Evolutionary conservation across 2,888 invertebrate species (phyloP).

Genomic region (Allophyes oxyacanthae): DNA sequence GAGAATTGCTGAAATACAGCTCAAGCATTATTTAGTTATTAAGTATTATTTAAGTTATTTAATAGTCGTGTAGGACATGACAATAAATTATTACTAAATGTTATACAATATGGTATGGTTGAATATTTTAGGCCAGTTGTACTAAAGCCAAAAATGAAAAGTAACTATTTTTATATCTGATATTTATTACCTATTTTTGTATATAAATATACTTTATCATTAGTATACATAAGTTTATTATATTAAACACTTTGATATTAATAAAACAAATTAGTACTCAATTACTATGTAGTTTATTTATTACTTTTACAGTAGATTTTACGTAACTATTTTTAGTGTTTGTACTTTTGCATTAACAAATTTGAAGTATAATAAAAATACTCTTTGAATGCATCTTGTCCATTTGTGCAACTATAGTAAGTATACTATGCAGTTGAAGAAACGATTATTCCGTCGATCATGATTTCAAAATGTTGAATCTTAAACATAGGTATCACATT

Average conservation of each 20-base stretch:
- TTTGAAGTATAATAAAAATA: slow-evolving; percentile 80
- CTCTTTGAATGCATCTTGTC: slow-evolving; percentile 80
- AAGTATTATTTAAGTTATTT: slow-evolving; percentile 34
- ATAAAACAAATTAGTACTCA: slow-evolving; percentile 52
- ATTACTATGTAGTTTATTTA: slow-evolving; percentile 49
- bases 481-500: slow-evolving; percentile 52
- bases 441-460: slow-evolving; percentile 49
- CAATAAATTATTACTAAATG: slow-evolving; percentile 37
- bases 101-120: slow-evolving; percentile 22
- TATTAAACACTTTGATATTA: slow-evolving; percentile 43
- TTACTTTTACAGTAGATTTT: slow-evolving; percentile 31
- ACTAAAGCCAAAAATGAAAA: slow-evolving; percentile 54
- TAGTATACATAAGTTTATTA: slow-evolving; percentile 28
- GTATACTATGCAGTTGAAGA: slow-evolving; percentile 47
- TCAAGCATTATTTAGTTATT: slow-evolving; percentile 29
- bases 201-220: slow-evolving; percentile 23
- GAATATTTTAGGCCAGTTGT: slow-evolving; percentile 50
- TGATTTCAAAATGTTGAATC: slow-evolving; percentile 54
- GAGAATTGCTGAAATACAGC: slow-evolving; percentile 19
- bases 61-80: slow-evolving; percentile 68
- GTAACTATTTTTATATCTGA: slow-evolving; percentile 40
- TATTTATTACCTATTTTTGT: slow-evolving; percentile 34
- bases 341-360: slow-evolving; percentile 75
- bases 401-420: slow-evolving; percentile 48
- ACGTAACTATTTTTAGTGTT: slow-evolving; percentile 39